These are phyloP conservation scores for Polymixis flavicincta DNA, from an alignment of 2,888 invertebrate species.

Conservation along the genomic window DNA sequence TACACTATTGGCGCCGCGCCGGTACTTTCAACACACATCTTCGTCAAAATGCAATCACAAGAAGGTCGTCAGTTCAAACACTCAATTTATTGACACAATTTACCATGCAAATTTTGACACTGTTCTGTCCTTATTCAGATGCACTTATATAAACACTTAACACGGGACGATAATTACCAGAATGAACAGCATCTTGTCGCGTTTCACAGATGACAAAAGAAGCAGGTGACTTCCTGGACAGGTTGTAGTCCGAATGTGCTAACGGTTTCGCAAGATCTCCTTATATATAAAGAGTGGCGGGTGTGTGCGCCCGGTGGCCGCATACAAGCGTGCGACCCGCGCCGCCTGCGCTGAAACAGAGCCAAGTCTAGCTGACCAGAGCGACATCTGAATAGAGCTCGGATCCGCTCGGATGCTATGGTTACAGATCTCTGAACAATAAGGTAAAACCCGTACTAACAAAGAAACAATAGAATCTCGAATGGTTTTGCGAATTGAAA, in stretches of 20 bases:
- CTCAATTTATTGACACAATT: slow-evolving; percentile 60
- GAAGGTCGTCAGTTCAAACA: slow-evolving; percentile 72
- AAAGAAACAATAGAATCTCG: slow-evolving; percentile 65
- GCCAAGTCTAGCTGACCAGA: slow-evolving; percentile 83
- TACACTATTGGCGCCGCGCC: slow-evolving; percentile 63
- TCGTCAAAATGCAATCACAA: slow-evolving; percentile 71
- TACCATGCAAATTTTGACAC: slow-evolving; percentile 57
- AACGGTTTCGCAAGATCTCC: slow-evolving; percentile 87
- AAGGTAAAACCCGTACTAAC: slow-evolving; percentile 63
- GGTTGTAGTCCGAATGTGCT: slow-evolving; percentile 86
- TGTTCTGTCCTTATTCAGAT: slow-evolving; percentile 33
- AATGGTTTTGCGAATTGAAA: slow-evolving; percentile 63
- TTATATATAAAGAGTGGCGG: slow-evolving; percentile 86
- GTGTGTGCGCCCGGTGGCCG: slow-evolving; percentile 75
- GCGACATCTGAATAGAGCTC: slow-evolving; percentile 83
- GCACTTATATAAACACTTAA: slow-evolving; percentile 56
- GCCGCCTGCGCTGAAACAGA: slow-evolving; percentile 83
- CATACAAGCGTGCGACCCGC: slow-evolving; percentile 76
- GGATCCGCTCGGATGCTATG: slow-evolving; percentile 74
- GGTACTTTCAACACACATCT: slow-evolving; percentile 73
- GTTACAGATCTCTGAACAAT: slow-evolving; percentile 74
- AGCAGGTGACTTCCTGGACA: slow-evolving; percentile 88
- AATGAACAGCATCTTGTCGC: slow-evolving; percentile 80
- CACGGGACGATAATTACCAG: slow-evolving; percentile 77
- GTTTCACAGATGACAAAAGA: slow-evolving; percentile 76